Conservation (phyloP, 2,797 vertebrate species). For the Selene dorsalis region DNA sequence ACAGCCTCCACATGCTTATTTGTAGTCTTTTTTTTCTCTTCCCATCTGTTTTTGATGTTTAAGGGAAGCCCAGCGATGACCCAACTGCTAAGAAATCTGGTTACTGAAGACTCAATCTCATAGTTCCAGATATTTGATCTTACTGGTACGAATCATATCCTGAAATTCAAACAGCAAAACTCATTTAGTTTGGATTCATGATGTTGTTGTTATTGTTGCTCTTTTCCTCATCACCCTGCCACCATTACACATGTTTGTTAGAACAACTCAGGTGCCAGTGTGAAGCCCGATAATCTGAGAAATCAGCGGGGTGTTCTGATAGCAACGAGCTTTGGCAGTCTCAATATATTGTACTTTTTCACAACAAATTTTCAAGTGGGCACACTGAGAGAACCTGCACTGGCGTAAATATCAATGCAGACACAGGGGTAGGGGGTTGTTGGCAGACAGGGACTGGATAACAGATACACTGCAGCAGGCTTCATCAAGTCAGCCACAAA, state of each 20-base stretch:
- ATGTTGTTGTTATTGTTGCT: slow-evolving; percentile 54
- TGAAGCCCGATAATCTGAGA: slow-evolving; percentile 71
- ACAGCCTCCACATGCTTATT: slow-evolving; percentile 44
- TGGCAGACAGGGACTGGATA: slow-evolving; percentile 42
- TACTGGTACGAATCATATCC: slow-evolving; percentile 15
- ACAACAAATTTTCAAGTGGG: slow-evolving; percentile 68
- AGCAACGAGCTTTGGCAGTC: slow-evolving; percentile 49
- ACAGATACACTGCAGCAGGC: slow-evolving; percentile 46
- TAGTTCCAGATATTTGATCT: not conserved
- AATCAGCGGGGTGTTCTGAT: slow-evolving; percentile 61
- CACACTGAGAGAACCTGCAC: slow-evolving; percentile 58
- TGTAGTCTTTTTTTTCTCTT: slow-evolving; percentile 29
- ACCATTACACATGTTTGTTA: slow-evolving; percentile 62
- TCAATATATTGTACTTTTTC: slow-evolving; percentile 65
- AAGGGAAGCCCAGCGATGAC: slow-evolving; percentile 49
- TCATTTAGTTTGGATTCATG: slow-evolving; percentile 22
- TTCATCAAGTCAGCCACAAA: slow-evolving; percentile 47
- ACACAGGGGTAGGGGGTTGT: slow-evolving; percentile 31
- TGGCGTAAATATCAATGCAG: slow-evolving; percentile 66
- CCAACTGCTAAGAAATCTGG: slow-evolving; percentile 52
- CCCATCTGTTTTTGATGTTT: slow-evolving; percentile 68
- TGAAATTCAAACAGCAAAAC: slow-evolving; percentile 16
- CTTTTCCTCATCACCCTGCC: slow-evolving; percentile 42
- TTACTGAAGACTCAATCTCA: slow-evolving; percentile 19
- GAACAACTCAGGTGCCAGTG: slow-evolving; percentile 56